Percentiles rank a stretch among this genome's conserved stretches.
phyloP scores from a whole-genome alignment of 1,140 invertebrate species.

The Microvelia longipes region DNA sequence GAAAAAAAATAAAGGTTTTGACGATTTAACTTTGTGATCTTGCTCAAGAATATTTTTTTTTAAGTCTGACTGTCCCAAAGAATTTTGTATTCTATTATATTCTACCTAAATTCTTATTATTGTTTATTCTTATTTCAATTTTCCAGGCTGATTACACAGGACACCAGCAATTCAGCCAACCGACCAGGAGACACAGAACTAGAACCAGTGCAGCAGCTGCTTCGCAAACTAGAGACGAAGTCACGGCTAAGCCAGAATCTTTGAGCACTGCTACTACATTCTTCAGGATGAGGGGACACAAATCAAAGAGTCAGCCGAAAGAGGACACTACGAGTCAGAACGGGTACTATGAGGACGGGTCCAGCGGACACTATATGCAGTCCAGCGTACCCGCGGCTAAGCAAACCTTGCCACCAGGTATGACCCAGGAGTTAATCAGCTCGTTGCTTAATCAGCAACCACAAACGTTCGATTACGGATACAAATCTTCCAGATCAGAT shows the following conservation, averaged over 20 bases:
- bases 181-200: not conserved
- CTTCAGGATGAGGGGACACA: not conserved
- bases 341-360: not conserved
- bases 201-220: not conserved
- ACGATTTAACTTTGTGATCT: too few species aligned
- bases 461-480: slow-evolving; percentile 8
- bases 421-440: slow-evolving; percentile 10
- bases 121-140: too few species aligned
- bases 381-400: not conserved
- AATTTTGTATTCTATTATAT: too few species aligned
- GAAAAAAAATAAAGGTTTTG: too few species aligned
- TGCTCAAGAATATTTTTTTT: too few species aligned
- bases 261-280: not conserved
- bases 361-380: not conserved
- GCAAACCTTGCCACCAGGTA: slow-evolving; percentile 5
- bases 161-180: not conserved
- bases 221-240: not conserved
- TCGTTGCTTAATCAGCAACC: slow-evolving; percentile 9
- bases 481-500: slow-evolving; percentile 1
- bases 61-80: too few species aligned
- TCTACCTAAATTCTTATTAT: too few species aligned
- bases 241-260: not conserved
- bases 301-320: not conserved
- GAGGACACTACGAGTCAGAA: not conserved
- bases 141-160: not conserved